A percentile compares a stretch with the other conserved stretches of the same genome.
Evolutionary conservation across 2,888 invertebrate species (phyloP).

Genomic region (Hemistola chrysoprasaria): DNA sequence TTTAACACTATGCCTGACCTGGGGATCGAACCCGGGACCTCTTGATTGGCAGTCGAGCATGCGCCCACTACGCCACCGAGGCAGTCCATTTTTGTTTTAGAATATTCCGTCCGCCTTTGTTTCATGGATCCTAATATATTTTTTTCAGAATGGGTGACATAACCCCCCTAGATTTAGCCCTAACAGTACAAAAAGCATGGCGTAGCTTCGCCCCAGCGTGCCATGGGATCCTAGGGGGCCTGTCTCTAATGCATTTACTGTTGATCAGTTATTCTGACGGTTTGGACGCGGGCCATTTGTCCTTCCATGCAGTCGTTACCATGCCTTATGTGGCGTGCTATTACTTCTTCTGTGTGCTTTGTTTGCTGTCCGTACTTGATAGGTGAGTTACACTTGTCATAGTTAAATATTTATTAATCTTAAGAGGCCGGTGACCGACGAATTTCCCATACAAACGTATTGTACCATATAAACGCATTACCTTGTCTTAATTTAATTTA

Average conservation of each 20-base stretch:
- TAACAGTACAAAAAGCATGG: constrained; percentile 75
- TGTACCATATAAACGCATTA: no score
- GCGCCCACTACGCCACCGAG: no score
- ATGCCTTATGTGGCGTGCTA: constrained; percentile 80
- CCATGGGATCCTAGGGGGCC: constrained; percentile 83
- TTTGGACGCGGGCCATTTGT: constrained; percentile 68
- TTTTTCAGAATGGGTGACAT: constrained; percentile 63
- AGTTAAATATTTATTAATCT: no score
- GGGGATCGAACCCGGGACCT: no score
- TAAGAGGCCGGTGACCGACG: no score
- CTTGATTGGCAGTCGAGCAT: no score
- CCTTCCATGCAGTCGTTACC: constrained; percentile 73
- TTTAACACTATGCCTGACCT: no score
- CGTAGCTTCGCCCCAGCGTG: constrained; percentile 77
- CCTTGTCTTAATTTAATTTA: no score
- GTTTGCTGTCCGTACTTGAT: constrained; percentile 82
- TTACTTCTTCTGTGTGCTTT: constrained; percentile 81
- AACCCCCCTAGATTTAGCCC: constrained; percentile 79
- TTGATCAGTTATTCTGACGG: constrained; percentile 79
- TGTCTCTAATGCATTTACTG: constrained; percentile 82
- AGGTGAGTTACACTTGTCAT: constrained; percentile 72
- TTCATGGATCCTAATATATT: not conserved
- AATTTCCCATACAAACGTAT: no score
- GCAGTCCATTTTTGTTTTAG: no score
- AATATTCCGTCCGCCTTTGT: no score